Evolutionary conservation across 2,888 invertebrate genomes (phyloP), one percentile per base, ranked within the genome.

Genomic region (Dryobota labecula): DNA sequence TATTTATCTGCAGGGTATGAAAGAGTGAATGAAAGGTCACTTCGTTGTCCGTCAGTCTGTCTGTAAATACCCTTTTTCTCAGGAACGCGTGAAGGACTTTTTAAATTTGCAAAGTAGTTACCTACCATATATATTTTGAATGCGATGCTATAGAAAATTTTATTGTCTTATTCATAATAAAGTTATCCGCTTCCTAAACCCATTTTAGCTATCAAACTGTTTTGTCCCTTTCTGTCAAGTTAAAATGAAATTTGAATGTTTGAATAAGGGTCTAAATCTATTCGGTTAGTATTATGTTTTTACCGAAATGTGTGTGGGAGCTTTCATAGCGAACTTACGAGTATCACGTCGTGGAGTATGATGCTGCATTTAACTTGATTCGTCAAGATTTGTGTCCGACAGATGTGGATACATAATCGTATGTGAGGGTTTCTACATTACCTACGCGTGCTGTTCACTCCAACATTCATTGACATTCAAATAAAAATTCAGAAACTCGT

Each of bases 401-500:
- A 24, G 20, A 70, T 20, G 9, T 20, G 58, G 15, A 66, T 15
- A 66, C 8, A 38, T 57, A 56, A 73, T 38, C 13, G 15, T 6
- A 36, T 36, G 9, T 41, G 60, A 30, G 36, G 8, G 9, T 9
- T 33, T 20, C 30, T n/a, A 15, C 9, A 51, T 51, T 24, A 27
- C 51, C n/a, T 43, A n/a, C 18, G 2, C 18, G 18, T 36, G 2
- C 15, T 24, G 2, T 41, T 67, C 9, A n/a, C 41, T 67, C 4
- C 13, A 56, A 27, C 24, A 45, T 70, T 47, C 4, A 56, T 33
- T 11, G 43, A 15, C 11, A 24, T 43, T 43, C 2, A 24, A 45
- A 78, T 7, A 38, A 20, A 45, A 78, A 57, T 43, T 24, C 24
- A 24, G 30, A 78, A 72, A 45, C 38, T 58, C 43, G 13, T 27